Evolutionary conservation across 2,113 vertebrate genomes (phyloP).

Genomic region (Andinoacara biseriatus): DNA sequence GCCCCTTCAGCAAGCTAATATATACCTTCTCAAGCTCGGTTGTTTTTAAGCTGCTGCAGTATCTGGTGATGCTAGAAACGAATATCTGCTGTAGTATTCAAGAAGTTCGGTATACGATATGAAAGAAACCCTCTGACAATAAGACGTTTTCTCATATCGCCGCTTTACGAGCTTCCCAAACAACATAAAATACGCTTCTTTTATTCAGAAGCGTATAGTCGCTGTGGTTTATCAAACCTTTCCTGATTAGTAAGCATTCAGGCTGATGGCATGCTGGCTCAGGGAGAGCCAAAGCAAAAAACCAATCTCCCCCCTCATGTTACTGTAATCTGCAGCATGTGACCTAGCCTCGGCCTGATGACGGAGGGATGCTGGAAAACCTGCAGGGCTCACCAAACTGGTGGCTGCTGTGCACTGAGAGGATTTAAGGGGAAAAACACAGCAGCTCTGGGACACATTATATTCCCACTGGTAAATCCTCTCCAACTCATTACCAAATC

Average conservation of each 20-base stretch:
- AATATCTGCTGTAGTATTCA: background rate
- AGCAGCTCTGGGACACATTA: conserved; percentile 62
- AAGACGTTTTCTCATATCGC: background rate
- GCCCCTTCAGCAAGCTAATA: too few relatives aligned
- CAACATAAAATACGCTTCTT: background rate
- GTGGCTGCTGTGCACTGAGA: conserved; percentile 52
- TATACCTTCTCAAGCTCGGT: too few relatives aligned
- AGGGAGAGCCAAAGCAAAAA: conserved; percentile 56
- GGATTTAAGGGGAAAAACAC: conserved; percentile 69
- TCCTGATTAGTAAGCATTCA: conserved; percentile 55
- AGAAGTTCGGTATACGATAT: background rate
- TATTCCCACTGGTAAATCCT: conserved; percentile 72
- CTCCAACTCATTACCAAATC: conserved; percentile 72
- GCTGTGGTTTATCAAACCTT: background rate
- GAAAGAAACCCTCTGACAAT: background rate
- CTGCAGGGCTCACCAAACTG: conserved; percentile 57
- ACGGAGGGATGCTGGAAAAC: conserved; percentile 56
- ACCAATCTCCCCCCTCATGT: conserved; percentile 66
- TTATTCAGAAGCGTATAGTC: background rate
- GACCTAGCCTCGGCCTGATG: conserved; percentile 50
- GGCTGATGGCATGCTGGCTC: conserved; percentile 56
- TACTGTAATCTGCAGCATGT: conserved; percentile 77
- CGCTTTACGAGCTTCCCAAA: background rate
- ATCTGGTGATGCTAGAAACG: background rate
- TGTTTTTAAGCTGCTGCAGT: too few relatives aligned